A percentile compares a stretch with the other conserved stretches of the same genome.
Conservation (phyloP, 2,797 vertebrate species). For the Typhlichthys subterraneus region DNA sequence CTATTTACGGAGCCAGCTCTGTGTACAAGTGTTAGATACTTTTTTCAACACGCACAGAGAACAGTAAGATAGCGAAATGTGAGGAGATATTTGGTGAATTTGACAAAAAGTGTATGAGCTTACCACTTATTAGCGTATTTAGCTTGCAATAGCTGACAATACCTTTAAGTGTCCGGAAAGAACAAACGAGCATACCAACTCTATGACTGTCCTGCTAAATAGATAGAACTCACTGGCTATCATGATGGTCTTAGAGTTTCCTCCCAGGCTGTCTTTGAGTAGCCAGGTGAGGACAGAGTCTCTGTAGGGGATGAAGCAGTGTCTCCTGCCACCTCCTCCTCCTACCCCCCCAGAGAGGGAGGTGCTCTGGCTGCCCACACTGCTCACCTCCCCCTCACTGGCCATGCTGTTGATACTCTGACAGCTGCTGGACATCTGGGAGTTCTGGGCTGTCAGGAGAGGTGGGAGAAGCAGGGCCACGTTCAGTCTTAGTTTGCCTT, state of each 20-base stretch:
- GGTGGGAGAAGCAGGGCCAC: neutral
- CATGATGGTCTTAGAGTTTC: conserved; percentile 98
- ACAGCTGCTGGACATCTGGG: conserved; percentile 92
- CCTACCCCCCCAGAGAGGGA: conserved; percentile 66
- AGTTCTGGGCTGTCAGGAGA: conserved; percentile 88
- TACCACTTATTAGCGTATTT: no score
- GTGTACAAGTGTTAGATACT: no score
- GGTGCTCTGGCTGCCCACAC: conserved; percentile 76
- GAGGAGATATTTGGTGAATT: no score
- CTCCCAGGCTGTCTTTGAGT: conserved; percentile 95
- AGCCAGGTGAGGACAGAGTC: conserved; percentile 98
- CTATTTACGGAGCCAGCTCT: no score
- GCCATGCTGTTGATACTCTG: conserved; percentile 90
- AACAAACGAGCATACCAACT: neutral
- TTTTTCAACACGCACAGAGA: no score
- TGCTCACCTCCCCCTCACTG: conserved; percentile 84
- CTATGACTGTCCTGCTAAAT: no score
- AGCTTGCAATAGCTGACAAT: neutral
- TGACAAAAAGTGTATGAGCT: no score
- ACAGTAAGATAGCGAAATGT: no score
- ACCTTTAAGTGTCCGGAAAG: neutral
- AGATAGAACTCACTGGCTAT: conserved; percentile 87
- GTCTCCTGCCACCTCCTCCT: conserved; percentile 71
- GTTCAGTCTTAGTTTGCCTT: neutral
- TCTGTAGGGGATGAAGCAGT: conserved; percentile 93